Evolutionary conservation across 2,797 vertebrate species (phyloP).

Genomic region (Periparus ater): DNA sequence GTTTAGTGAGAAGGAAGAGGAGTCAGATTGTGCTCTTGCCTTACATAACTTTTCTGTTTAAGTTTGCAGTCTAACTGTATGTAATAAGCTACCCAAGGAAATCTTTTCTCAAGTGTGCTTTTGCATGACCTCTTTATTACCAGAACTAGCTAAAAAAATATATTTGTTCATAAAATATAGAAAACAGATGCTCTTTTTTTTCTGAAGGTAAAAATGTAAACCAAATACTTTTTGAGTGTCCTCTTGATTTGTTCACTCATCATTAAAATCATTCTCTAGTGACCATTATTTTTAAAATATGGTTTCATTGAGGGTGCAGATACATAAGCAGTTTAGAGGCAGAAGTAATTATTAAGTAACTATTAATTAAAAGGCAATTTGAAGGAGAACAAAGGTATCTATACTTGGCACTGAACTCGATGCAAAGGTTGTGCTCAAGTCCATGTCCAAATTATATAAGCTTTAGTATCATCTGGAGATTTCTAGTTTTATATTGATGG

Average conservation of each 20-base stretch:
- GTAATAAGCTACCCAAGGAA: neutral
- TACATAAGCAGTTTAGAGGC: neutral
- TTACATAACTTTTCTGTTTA: neutral
- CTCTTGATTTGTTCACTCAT: neutral
- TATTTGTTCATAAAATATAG: neutral
- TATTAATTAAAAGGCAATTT: neutral
- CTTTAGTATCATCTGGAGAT: neutral
- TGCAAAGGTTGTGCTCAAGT: neutral
- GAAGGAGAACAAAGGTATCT: neutral
- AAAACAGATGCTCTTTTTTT: neutral
- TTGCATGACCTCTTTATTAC: neutral
- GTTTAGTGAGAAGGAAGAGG: neutral
- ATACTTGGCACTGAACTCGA: neutral
- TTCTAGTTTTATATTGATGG: neutral
- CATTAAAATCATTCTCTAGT: neutral
- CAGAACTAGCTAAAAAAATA: neutral
- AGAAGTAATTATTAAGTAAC: neutral
- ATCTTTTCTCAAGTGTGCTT: neutral
- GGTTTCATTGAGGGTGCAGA: neutral
- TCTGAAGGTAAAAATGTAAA: neutral
- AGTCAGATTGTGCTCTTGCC: neutral
- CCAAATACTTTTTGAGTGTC: neutral
- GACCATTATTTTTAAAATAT: neutral
- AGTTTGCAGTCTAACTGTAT: neutral
- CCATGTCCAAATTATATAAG: neutral